A percentile compares a stretch with the other conserved stretches of the same genome.
Conservation (phyloP, 1,140 invertebrate genomes). For the Drosophila repleta region DNA sequence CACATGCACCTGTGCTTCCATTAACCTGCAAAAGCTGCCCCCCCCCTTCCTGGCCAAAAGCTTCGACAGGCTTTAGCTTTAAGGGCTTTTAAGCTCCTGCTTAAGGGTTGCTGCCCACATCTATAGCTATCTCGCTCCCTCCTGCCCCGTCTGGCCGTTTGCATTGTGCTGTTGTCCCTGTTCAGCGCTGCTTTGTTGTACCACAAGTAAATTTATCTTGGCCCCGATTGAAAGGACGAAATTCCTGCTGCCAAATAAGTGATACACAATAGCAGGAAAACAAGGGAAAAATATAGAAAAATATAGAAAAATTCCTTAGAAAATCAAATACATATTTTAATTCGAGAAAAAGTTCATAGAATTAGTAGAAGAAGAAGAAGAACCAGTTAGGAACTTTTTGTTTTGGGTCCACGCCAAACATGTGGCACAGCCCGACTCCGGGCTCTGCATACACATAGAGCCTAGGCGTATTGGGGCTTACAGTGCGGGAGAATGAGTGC, state of each 20-base stretch:
- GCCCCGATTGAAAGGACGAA: conserved; percentile 62
- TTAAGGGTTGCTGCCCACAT: conserved; percentile 44
- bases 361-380: no score
- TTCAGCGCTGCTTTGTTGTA: conserved; percentile 59
- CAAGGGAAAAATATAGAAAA: neutral
- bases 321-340: neutral
- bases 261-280: conserved; percentile 33
- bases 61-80: conserved; percentile 38
- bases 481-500: neutral
- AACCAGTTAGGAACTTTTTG: no score
- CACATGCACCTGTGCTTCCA: neutral
- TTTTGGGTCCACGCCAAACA: neutral
- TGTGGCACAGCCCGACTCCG: conserved; percentile 1
- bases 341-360: no score
- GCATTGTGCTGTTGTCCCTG: conserved; percentile 35
- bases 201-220: conserved; percentile 77
- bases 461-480: neutral
- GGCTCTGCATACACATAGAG: conserved; percentile 1
- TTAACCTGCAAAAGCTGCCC: conserved; percentile 4
- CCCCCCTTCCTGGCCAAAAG: neutral
- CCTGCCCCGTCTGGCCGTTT: neutral
- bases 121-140: conserved; percentile 31
- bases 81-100: conserved; percentile 13
- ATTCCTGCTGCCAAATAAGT: conserved; percentile 27
- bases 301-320: no score